A percentile compares a stretch with the other conserved stretches of the same genome.
Evolutionary conservation across 2,797 vertebrate species (phyloP).

Genomic region (Pangasius mekongensis): DNA sequence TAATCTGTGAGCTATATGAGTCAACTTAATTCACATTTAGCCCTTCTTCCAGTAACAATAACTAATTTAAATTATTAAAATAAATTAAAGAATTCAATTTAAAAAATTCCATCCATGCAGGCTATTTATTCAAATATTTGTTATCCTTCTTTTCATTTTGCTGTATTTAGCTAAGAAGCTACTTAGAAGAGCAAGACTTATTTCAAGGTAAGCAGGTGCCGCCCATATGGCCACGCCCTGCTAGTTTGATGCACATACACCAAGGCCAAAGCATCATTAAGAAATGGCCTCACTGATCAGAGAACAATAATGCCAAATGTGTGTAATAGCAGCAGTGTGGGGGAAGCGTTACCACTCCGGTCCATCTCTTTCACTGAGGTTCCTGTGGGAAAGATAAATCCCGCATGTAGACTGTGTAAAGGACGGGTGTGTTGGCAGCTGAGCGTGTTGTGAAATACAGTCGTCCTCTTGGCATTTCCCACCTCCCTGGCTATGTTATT

Average conservation of each 20-base stretch:
- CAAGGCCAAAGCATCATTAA: neutral
- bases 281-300: neutral
- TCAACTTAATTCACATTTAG: neutral
- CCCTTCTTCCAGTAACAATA: neutral
- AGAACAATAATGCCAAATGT: neutral
- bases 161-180: neutral
- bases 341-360: neutral
- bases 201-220: neutral
- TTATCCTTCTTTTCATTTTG: neutral
- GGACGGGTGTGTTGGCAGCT: slow-evolving; percentile 52
- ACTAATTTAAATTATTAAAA: neutral
- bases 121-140: neutral
- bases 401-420: neutral
- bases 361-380: neutral
- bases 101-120: neutral
- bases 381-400: neutral
- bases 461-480: slow-evolving; percentile 72
- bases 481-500: slow-evolving; percentile 68
- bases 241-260: neutral
- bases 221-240: neutral
- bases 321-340: neutral
- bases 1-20: neutral
- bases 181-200: neutral
- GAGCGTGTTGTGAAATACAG: slow-evolving; percentile 55
- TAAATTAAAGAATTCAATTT: neutral